Evolutionary conservation across 2,888 invertebrate genomes (phyloP).

Genomic region (Mythimna lalbum): DNA sequence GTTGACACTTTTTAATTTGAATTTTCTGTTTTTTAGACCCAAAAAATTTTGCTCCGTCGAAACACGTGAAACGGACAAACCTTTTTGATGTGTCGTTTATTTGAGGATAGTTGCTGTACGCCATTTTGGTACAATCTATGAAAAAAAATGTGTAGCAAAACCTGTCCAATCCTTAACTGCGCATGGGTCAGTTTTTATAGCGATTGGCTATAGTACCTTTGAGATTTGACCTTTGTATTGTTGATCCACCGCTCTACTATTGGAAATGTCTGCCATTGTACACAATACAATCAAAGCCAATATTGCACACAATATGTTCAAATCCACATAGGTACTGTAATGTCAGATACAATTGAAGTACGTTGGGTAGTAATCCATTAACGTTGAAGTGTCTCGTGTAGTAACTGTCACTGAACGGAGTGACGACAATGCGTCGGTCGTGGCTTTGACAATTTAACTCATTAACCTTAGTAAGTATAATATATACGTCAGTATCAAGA

Average conservation of each 20-base stretch:
- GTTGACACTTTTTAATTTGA: conserved; percentile 79
- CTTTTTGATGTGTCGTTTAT: conserved; percentile 47
- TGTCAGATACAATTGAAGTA: conserved; percentile 27
- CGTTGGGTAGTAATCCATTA: conserved; percentile 32
- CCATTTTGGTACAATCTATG: neutral
- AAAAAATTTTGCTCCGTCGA: conserved; percentile 45
- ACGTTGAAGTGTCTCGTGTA: neutral
- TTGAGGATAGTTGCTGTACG: conserved; percentile 16
- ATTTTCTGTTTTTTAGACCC: conserved; percentile 65
- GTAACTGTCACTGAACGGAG: neutral
- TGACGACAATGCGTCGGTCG: neutral
- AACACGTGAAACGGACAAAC: conserved; percentile 30
- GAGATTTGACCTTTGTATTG: conserved; percentile 44
- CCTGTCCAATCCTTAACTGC: conserved; percentile 6
- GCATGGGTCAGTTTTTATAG: conserved; percentile 13
- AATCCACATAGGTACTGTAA: conserved; percentile 7
- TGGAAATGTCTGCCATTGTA: conserved; percentile 27
- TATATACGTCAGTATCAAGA: neutral
- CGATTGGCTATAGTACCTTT: conserved; percentile 18
- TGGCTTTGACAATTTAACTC: conserved; percentile 7
- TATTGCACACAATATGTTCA: conserved; percentile 33
- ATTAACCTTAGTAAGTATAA: neutral
- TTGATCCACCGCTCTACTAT: conserved; percentile 27
- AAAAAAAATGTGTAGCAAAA: conserved; percentile 26
- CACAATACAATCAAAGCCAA: conserved; percentile 23